phyloP scores from a whole-genome alignment of 2,888 invertebrate species.

The Drosophila limbata region DNA sequence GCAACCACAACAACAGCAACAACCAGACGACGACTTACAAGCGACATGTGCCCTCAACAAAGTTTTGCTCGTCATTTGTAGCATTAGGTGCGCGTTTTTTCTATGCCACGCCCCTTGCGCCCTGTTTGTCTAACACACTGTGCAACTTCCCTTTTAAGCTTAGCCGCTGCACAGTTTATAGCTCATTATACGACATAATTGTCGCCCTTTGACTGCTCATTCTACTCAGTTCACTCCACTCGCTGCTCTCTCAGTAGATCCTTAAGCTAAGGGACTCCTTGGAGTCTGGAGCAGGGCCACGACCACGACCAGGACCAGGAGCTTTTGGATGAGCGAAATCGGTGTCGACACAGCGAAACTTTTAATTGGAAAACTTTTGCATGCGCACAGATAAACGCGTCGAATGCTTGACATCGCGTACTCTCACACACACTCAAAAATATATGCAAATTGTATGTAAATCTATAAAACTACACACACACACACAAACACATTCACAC shows the following conservation, averaged over 20 bases:
- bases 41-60: conserved; percentile 36
- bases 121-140: neutral
- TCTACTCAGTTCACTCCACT: neutral
- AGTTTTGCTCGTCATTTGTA: conserved; percentile 37
- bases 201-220: conserved; percentile 36
- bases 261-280: neutral
- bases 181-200: conserved; percentile 74
- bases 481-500: conserved; percentile 1
- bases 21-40: conserved; percentile 4
- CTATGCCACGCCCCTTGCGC: neutral
- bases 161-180: conserved; percentile 50
- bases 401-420: conserved; percentile 48
- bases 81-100: conserved; percentile 37
- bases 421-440: conserved; percentile 5
- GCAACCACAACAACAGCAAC: conserved; percentile 23
- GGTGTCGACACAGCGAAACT: conserved; percentile 50
- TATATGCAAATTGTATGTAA: conserved; percentile 49
- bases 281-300: conserved; percentile 10
- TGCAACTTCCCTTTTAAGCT: neutral
- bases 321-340: conserved; percentile 20
- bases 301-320: conserved; percentile 20
- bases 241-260: neutral
- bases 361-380: conserved; percentile 76
- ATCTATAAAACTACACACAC: conserved; percentile 27
- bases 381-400: conserved; percentile 74